Evolutionary conservation across 2,113 vertebrate species (phyloP), one percentile per base, ranked within the genome.

Genomic region (Capra hircus): DNA sequence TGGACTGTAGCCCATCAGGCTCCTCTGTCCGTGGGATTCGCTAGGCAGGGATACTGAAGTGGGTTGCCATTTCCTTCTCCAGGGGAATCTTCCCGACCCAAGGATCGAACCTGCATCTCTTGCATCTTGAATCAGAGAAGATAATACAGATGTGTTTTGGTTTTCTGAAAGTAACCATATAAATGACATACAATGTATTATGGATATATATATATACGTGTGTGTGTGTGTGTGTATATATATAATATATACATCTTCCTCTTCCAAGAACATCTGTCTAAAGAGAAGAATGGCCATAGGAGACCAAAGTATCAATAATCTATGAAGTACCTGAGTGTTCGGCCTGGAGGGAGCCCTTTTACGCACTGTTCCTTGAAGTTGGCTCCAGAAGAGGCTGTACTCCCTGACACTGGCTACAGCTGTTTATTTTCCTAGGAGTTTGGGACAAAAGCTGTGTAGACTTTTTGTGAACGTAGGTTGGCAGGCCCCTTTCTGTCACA

Each of bases 261-360:
- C 36, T 80, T 74, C 60, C 5, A 62, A 93, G 71, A 88, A 53
- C 60, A 30, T 97, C 55, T 90, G 62, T 94, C 80, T 95, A 88
- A 95, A 96, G 78, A 93, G 74, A 50, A 88, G 59, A 62, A 15
- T 82, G 16, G 40, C 92, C 27, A 82, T 80, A 40, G 55, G 64
- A 60, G 40, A 55, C 67, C 43, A 21, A 33, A 14, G 55, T 27
- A 77, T 43, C 36, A 7, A 25, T 77, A 67, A 82, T 90, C 98
- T 98, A 98, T 98, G 98, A 98, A 99, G 98, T 98, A 98, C 96
- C 98, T 88, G 19, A 92, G 62, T 94, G 80, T 97, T 97, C 95
- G 95, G 96, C 98, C 98, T 99, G 98, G 98, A 98, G 98, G 98
- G 98, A 98, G 97, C 98, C 98, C 97, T 98, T 97, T 96, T 97